Evolutionary conservation across 2,888 invertebrate species (phyloP), one percentile per base, ranked within the genome.

Genomic region (Drosophila atripex): DNA sequence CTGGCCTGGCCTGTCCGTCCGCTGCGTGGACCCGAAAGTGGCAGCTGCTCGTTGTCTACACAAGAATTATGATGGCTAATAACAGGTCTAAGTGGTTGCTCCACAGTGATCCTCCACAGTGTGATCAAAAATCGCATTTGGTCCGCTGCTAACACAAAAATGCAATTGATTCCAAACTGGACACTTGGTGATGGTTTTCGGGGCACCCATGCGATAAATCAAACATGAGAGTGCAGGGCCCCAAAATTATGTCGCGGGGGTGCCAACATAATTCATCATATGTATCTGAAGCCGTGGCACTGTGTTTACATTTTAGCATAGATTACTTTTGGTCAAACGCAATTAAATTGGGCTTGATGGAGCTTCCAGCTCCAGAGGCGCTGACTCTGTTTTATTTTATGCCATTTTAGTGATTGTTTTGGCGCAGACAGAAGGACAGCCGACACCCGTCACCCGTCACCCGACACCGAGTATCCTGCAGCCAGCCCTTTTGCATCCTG

Each of bases 141-240:
- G 41, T n/a, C 59, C 77, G 65, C 75, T 77, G 65, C 59, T 65
- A 60, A 59, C 77, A 53, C 58, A 71, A 65, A 74, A 73, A 58
- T 71, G 71, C 75, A 74, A 64, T 80, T 74, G 60, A 80, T 75
- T 71, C 30, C 18, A 49, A 45, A 77, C 71, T 59, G 21, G 28
- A 46, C 50, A 45, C 39, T 54, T 53, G 35, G 11, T 30, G 65
- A 64, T 64, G 45, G 35, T 64, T 52, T 52, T 45, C 12, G 21
- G 4, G 21, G 28, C 16, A 16, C 50, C 21, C 28, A 16, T 23
- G 32, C 21, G 46, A 64, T 64, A 65, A 52, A 52, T 52, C 63
- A 53, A 65, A 65, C 21, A 52, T 52, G 53, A 11, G 39, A 64
- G 43, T 63, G 63, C 45, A 51, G 3, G 30, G 28, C 28, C 3